A percentile compares a stretch with the other conserved stretches of the same genome.
These are phyloP conservation scores for Anoplolepis gracilipes DNA, from an alignment of 1,140 invertebrate genomes.

Conservation along the genomic window DNA sequence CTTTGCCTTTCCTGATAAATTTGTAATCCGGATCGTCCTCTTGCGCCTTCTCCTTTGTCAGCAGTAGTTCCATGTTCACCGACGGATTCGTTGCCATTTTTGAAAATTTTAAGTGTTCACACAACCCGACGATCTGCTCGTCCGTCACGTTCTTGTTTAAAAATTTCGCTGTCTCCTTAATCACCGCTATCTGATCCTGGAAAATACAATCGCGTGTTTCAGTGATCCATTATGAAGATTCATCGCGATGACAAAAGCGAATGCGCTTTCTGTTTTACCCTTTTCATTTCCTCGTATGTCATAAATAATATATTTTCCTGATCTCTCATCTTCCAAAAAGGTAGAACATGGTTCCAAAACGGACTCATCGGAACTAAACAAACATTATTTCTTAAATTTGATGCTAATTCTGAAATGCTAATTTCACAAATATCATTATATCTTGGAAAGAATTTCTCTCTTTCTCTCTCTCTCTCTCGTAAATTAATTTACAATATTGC, in stretches of 20 bases:
- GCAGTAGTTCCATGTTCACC: constrained; percentile 89
- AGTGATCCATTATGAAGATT: background rate
- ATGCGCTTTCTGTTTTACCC: constrained; percentile 75
- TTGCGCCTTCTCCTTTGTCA: constrained; percentile 86
- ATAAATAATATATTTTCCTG: constrained; percentile 93
- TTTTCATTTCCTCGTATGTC: constrained; percentile 95
- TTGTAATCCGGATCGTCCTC: constrained; percentile 86
- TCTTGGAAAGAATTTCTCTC: background rate
- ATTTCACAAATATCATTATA: background rate
- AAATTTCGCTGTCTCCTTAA: constrained; percentile 91
- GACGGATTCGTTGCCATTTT: constrained; percentile 94
- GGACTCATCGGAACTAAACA: constrained; percentile 88
- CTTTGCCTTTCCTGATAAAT: constrained; percentile 93
- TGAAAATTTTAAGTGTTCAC: constrained; percentile 92
- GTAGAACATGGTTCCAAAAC: constrained; percentile 89
- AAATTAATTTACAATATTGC: background rate
- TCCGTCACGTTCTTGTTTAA: constrained; percentile 89
- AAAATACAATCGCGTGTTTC: constrained; percentile 17
- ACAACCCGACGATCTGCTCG: constrained; percentile 88
- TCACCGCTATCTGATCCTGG: constrained; percentile 88
- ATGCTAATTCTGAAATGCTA: constrained; percentile 4
- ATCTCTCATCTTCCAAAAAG: constrained; percentile 90
- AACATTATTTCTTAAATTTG: constrained; percentile 20
- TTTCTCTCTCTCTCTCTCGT: too few species aligned
- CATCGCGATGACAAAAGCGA: background rate